Percentiles rank a stretch among this genome's conserved stretches.
Evolutionary conservation across 2,888 invertebrate species (phyloP).

Genomic region (Ormyrus rosae): DNA sequence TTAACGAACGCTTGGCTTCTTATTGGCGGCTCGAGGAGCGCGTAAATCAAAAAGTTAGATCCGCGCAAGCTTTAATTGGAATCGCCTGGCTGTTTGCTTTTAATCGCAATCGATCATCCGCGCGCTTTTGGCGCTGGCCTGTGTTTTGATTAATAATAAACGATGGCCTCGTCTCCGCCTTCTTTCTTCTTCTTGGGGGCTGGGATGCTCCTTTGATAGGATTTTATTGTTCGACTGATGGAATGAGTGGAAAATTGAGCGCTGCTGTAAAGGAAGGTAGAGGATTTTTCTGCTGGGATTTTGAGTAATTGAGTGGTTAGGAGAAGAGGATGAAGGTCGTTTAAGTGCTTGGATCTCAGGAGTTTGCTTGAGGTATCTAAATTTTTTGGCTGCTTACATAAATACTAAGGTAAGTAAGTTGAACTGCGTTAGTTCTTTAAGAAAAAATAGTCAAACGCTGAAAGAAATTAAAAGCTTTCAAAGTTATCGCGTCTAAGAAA

Average conservation of each 20-base stretch:
- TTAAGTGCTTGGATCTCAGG: too few relatives aligned
- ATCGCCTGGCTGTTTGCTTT: conserved; percentile 38
- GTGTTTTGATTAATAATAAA: conserved; percentile 46
- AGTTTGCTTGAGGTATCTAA: too few relatives aligned
- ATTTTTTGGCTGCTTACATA: too few relatives aligned
- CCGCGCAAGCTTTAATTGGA: conserved; percentile 47
- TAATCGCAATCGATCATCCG: conserved; percentile 45
- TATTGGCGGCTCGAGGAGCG: conserved; percentile 21
- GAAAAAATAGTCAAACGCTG: too few relatives aligned
- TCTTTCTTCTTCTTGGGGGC: background rate
- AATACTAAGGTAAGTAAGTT: too few relatives aligned
- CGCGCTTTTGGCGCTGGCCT: background rate
- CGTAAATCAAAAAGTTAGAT: conserved; percentile 54
- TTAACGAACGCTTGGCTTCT: conserved; percentile 30
- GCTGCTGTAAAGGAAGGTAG: background rate
- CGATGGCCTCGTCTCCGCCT: conserved; percentile 25
- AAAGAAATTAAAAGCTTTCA: too few relatives aligned
- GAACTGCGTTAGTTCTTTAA: too few relatives aligned
- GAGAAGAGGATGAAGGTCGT: too few relatives aligned
- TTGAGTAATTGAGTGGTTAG: too few relatives aligned
- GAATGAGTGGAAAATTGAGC: background rate
- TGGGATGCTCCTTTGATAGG: background rate
- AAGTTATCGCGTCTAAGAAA: too few relatives aligned
- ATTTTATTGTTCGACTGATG: conserved; percentile 13
- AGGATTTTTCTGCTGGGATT: background rate